A percentile compares a stretch with the other conserved stretches of the same genome.
These are phyloP conservation scores for Glomeris maerens DNA, from an alignment of 1,140 invertebrate genomes.

Conservation along the genomic window DNA sequence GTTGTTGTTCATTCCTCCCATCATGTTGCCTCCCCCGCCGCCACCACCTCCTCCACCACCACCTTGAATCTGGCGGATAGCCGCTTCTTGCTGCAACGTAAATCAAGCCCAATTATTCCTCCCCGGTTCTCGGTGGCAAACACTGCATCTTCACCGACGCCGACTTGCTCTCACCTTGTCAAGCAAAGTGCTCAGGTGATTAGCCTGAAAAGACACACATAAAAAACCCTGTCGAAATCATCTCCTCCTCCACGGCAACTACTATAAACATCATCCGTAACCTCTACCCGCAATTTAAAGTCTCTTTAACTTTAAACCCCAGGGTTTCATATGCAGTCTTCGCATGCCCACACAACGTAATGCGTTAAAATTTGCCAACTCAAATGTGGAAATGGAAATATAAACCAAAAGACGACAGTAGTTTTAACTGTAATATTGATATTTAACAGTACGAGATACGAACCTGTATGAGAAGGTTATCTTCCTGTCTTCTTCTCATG, in stretches of 20 bases:
- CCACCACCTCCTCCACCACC: conserved; percentile 17
- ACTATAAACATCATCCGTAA: background rate
- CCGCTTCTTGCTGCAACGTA: conserved; percentile 33
- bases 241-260: too few relatives aligned
- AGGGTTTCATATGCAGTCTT: conserved; percentile 1
- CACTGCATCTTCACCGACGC: background rate
- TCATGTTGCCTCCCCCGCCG: background rate
- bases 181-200: conserved; percentile 42
- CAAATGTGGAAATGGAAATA: conserved; percentile 10
- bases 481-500: conserved; percentile 54
- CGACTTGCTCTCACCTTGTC: conserved; percentile 29
- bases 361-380: conserved; percentile 11
- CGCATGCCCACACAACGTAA: conserved; percentile 5
- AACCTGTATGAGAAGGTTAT: conserved; percentile 63
- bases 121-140: background rate
- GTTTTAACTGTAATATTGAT: conserved; percentile 1
- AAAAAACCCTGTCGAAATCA: background rate
- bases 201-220: conserved; percentile 29
- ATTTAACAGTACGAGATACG: conserved; percentile 12
- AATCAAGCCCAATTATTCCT: background rate
- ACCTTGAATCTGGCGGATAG: conserved; percentile 29
- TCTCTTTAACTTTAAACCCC: conserved; percentile 4
- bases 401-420: conserved; percentile 3
- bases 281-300: background rate
- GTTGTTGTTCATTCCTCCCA: background rate